Evolutionary conservation across 2,888 invertebrate species (phyloP), one percentile per base, ranked within the genome.

Genomic region (Ecliptopera silaceata): DNA sequence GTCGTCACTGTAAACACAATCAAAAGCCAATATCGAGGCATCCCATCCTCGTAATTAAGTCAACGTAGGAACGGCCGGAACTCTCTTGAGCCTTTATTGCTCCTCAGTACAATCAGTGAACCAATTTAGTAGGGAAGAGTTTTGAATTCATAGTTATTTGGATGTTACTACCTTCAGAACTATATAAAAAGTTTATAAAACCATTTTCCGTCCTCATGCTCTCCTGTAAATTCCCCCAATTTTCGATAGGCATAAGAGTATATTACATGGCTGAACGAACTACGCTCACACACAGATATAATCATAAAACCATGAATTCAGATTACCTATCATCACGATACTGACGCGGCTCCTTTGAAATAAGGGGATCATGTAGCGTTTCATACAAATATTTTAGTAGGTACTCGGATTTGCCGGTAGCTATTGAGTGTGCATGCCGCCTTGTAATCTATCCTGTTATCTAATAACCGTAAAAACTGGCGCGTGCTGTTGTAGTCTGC

Each of bases 401-500:
- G n/a, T n/a, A n/a, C n/a, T 53, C 54, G 56, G 42, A 54, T 57
- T 61, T 36, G 12, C 61, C 54, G 39, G 61, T 51, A 52, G 46
- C 63, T 55, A 63, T 66, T 52, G 62, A 65, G 63, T 62, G 70
- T 71, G 59, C 62, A 72, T 66, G 70, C 71, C 65, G 64, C 49
- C 52, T 66, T 63, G 70, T 80, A 78, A 83, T 74, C 70, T 68
- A 81, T 82, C 68, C 69, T 71, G 72, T 75, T 78, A 80, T 83
- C 81, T 83, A 84, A 82, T 78, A 70, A 77, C 74, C 74, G 69
- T 77, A 79, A 82, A 84, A 59, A 55, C 42, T 68, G 77, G 72
- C 83, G 74, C 82, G 52, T 58, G 58, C 58, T 41, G n/a, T 34
- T 3, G 38, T 47, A 36, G 38, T 29, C 53, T 34, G 41, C 26